Percentiles rank a stretch among this genome's conserved stretches.
Conservation (phyloP, 2,113 vertebrate genomes). For the Calyptomena viridis region DNA sequence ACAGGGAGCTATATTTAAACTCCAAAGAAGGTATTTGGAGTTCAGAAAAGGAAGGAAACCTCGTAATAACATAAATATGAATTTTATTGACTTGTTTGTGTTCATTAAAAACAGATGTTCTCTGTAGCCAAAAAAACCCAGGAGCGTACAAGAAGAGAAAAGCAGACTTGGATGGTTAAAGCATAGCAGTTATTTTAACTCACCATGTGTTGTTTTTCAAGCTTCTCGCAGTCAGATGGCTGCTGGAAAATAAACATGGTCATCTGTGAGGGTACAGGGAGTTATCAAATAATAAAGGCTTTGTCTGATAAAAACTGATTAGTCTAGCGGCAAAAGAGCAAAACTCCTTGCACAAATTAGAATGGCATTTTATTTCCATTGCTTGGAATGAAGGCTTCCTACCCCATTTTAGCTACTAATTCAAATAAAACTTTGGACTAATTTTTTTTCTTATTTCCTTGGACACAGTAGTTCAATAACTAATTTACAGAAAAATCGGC, state of each 20-base stretch:
- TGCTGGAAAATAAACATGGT: background rate
- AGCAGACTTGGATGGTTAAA: background rate
- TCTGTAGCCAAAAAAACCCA: background rate
- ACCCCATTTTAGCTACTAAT: background rate
- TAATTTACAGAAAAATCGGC: background rate
- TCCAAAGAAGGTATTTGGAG: background rate
- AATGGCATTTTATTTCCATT: background rate
- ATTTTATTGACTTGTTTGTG: slow-evolving; percentile 13
- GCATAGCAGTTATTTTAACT: background rate
- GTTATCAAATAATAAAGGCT: slow-evolving; percentile 13
- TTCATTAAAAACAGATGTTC: slow-evolving; percentile 9
- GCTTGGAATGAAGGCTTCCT: background rate
- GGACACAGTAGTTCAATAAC: background rate
- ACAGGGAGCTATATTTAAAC: background rate
- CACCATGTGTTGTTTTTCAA: slow-evolving; percentile 13
- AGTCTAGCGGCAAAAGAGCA: background rate
- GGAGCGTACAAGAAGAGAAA: background rate
- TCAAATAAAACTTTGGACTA: background rate
- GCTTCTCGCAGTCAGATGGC: background rate
- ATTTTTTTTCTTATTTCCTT: background rate
- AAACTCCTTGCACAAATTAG: background rate
- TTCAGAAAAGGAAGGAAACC: background rate
- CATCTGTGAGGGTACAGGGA: background rate
- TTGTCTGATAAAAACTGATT: background rate
- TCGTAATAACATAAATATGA: background rate